These are phyloP conservation scores for Liopterus haemorrhoidalis DNA, from an alignment of 2,888 invertebrate species.

Conservation along the genomic window DNA sequence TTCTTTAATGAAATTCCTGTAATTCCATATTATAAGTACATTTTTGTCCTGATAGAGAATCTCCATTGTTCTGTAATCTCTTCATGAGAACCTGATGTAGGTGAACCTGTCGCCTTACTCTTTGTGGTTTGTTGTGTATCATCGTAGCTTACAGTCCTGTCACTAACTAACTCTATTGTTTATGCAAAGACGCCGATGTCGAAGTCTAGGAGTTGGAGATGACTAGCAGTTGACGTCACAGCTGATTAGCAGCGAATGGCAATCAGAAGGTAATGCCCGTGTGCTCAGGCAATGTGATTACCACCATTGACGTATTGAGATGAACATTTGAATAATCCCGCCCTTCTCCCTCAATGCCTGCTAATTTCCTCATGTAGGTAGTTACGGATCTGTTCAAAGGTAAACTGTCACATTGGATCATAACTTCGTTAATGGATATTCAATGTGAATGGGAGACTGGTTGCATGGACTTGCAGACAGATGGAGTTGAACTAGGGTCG, in stretches of 20 bases:
- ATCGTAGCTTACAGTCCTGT: too few species aligned
- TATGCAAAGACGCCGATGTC: too few species aligned
- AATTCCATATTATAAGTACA: too few species aligned
- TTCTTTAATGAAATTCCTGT: too few species aligned
- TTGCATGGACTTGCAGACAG: too few species aligned
- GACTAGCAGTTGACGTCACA: slow-evolving; percentile 20
- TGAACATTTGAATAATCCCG: slow-evolving; percentile 22
- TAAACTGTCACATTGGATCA: slow-evolving; percentile 22
- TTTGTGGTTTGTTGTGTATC: too few species aligned
- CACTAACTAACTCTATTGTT: too few species aligned
- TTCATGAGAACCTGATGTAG: too few species aligned
- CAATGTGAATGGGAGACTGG: slow-evolving; percentile 16
- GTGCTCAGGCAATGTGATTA: slow-evolving; percentile 21
- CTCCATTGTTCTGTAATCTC: too few species aligned
- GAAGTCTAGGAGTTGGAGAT: neutral
- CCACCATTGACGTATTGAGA: slow-evolving; percentile 23
- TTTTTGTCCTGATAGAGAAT: too few species aligned
- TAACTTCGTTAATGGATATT: slow-evolving; percentile 22
- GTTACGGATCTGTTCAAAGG: slow-evolving; percentile 13
- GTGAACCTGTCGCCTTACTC: too few species aligned
- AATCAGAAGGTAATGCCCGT: slow-evolving; percentile 23
- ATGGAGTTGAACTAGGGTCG: too few species aligned
- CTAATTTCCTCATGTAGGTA: slow-evolving; percentile 21
- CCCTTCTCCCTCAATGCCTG: slow-evolving; percentile 19
- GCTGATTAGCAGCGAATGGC: slow-evolving; percentile 20